These are phyloP conservation scores for Apantesis nais DNA, from an alignment of 2,888 invertebrate species.

Conservation along the genomic window DNA sequence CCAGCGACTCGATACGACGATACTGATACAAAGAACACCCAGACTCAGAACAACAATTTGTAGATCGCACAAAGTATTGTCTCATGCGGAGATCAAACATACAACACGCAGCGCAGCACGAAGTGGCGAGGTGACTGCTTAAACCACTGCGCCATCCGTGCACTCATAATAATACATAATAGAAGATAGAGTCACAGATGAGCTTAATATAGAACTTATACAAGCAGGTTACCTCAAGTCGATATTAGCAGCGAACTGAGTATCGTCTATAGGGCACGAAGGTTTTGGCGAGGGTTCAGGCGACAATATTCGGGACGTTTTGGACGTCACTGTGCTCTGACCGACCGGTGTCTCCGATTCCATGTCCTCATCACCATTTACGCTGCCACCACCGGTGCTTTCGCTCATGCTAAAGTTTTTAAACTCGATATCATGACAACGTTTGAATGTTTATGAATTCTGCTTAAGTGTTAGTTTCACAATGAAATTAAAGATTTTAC, in stretches of 20 bases:
- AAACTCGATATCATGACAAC: neutral
- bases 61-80: too few species aligned
- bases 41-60: too few species aligned
- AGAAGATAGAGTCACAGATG: neutral
- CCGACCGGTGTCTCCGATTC: conserved; percentile 29
- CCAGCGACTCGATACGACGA: too few species aligned
- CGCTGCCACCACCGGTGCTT: conserved; percentile 65
- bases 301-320: conserved; percentile 10
- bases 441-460: too few species aligned
- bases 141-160: too few species aligned
- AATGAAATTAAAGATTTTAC: too few species aligned
- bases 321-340: conserved; percentile 5
- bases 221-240: conserved; percentile 66
- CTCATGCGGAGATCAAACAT: too few species aligned
- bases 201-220: neutral
- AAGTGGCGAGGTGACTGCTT: too few species aligned
- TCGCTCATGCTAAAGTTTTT: conserved; percentile 58
- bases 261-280: conserved; percentile 59
- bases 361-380: conserved; percentile 56
- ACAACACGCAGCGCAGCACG: too few species aligned
- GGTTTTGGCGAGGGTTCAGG: conserved; percentile 37
- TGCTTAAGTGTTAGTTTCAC: conserved; percentile 39
- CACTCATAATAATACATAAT: too few species aligned
- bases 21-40: too few species aligned
- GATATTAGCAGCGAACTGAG: conserved; percentile 71